Evolutionary conservation across 2,888 invertebrate species (phyloP), one percentile per base, ranked within the genome.

Genomic region (Eumacrocentrus americanus): DNA sequence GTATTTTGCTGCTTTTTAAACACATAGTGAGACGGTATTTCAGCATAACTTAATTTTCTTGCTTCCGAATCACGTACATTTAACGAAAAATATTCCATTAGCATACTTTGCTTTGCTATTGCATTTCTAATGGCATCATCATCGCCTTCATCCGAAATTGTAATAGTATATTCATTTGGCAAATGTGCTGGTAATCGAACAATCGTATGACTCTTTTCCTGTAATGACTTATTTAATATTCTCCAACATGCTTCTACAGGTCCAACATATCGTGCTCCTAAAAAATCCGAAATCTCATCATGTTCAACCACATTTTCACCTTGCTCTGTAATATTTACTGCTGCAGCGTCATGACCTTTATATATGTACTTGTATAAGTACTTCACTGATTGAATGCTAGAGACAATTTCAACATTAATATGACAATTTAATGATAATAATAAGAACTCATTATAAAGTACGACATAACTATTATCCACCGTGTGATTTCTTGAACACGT

Each of bases 391-490:
- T 52, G 64, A 1, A 69, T 59, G 18, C 66, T 64, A 9, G 65
- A 61, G 46, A 69, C 70, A 29, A 69, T 58, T 61, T 72, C 68
- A 18, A 70, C 69, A 57, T 72, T 72, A 35, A 72, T 66, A 60
- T 70, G 70, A 46, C 60, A 62, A 59, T 68, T 62, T 50, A 67
- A 70, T 59, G 64, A 55, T n/a, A 51, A 23, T 12, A 64, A 56
- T 23, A 70, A 46, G 40, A 62, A 63, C 35, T 68, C 64, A 62
- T 66, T 68, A 29, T 70, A 74, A 14, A 74, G 74, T 9, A 78
- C 77, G 20, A 76, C 71, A 67, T 69, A 72, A 6, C 69, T 55
- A 60, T 77, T 78, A 61, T 78, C 73, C 38, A 73, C 46, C 48
- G 20, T 38, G 37, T 58, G 42, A 38, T 63, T 61, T 47, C 54